Percentiles rank a stretch among this genome's conserved stretches.
Evolutionary conservation across 1,140 invertebrate species (phyloP).

Genomic region (Euglossa dilemma): DNA sequence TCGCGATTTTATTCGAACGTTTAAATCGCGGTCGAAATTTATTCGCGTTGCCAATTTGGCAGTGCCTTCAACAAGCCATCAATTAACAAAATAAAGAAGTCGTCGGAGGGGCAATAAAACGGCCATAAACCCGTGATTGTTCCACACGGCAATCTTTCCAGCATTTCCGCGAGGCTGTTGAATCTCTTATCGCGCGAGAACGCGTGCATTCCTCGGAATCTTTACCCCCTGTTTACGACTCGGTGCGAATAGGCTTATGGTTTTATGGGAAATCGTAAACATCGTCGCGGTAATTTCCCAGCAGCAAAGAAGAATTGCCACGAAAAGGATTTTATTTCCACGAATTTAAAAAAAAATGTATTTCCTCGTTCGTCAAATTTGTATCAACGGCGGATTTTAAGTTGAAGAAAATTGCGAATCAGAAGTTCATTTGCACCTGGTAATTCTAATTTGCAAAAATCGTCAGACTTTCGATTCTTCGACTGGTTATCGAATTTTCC

Average conservation of each 20-base stretch:
- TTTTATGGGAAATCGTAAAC: constrained; percentile 10
- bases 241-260: constrained; percentile 10
- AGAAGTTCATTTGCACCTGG: too few species aligned
- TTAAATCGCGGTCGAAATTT: not conserved
- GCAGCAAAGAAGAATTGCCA: not conserved
- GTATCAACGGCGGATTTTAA: too few species aligned
- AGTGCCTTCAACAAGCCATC: not conserved
- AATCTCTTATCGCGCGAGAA: constrained; percentile 15
- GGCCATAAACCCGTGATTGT: not conserved
- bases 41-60: too few species aligned
- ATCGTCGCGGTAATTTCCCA: not conserved
- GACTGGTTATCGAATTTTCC: too few species aligned
- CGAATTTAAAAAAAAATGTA: not conserved
- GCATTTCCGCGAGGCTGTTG: not conserved
- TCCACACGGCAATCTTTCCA: not conserved
- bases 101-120: not conserved
- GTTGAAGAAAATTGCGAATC: too few species aligned
- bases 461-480: too few species aligned
- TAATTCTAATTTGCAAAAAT: too few species aligned
- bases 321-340: not conserved
- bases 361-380: too few species aligned
- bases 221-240: constrained; percentile 14
- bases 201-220: not conserved
- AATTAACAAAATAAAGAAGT: constrained; percentile 2
- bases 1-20: not conserved